A percentile compares a stretch with the other conserved stretches of the same genome.
phyloP scores from a whole-genome alignment of 2,888 invertebrate species.

The Sarcophaga variegata region DNA sequence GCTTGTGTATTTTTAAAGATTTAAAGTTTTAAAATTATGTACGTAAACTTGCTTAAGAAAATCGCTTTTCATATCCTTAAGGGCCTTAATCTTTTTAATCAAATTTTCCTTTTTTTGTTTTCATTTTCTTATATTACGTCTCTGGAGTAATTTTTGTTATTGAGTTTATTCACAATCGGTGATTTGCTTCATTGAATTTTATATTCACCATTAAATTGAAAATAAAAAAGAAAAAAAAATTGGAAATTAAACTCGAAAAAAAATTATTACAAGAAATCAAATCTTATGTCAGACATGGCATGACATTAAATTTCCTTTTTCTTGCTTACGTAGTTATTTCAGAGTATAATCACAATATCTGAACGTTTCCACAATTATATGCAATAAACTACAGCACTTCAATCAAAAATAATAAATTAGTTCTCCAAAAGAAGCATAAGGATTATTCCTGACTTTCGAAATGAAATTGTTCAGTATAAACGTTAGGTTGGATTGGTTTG shows the following conservation, averaged over 20 bases:
- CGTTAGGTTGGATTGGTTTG: too few relatives aligned
- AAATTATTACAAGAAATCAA: too few relatives aligned
- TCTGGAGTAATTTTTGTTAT: background rate
- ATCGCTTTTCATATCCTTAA: background rate
- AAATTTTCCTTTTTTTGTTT: constrained; percentile 26
- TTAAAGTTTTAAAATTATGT: too few relatives aligned
- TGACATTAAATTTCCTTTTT: background rate
- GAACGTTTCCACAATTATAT: background rate
- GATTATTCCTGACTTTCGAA: too few relatives aligned
- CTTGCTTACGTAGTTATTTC: background rate
- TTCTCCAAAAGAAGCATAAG: too few relatives aligned
- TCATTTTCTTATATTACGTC: background rate
- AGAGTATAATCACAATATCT: background rate
- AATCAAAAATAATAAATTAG: too few relatives aligned
- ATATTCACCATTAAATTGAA: constrained; percentile 13
- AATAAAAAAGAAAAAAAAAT: background rate
- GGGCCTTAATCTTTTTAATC: constrained; percentile 20
- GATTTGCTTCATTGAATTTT: constrained; percentile 48
- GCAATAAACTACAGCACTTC: too few relatives aligned
- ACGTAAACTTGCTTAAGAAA: too few relatives aligned
- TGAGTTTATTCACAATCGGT: constrained; percentile 9
- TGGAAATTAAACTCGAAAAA: background rate
- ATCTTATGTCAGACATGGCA: too few relatives aligned
- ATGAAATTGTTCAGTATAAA: too few relatives aligned
- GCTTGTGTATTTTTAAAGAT: too few relatives aligned